These are phyloP conservation scores for Acrocephalus arundinaceus DNA, from an alignment of 2,113 vertebrate genomes.

Conservation along the genomic window DNA sequence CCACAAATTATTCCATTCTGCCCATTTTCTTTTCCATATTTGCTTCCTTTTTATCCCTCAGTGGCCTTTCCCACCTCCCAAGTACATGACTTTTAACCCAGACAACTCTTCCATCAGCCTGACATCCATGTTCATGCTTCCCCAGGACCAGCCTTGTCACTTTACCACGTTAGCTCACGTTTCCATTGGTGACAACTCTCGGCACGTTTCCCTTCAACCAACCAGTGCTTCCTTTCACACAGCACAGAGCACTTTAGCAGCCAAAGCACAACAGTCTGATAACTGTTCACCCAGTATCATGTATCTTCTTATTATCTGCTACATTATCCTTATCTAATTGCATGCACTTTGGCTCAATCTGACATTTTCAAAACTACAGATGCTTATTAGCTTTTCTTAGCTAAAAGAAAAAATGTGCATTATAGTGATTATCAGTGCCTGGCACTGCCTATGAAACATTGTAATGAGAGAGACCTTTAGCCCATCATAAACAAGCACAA, in stretches of 20 bases:
- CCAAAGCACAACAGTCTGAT: conserved; percentile 8
- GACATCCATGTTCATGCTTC: not conserved
- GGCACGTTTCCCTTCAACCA: not conserved
- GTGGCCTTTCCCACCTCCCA: not conserved
- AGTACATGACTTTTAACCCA: not conserved
- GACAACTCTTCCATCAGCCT: not conserved
- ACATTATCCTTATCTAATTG: conserved; percentile 51
- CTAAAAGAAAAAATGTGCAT: conserved; percentile 18
- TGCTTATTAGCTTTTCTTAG: conserved; percentile 46
- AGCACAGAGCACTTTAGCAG: not conserved
- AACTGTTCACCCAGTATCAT: not conserved
- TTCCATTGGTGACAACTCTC: not conserved
- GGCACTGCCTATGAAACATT: not conserved
- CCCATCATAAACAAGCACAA: conserved; percentile 19
- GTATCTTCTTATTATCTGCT: conserved; percentile 18
- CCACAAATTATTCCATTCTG: not conserved
- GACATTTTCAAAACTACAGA: conserved; percentile 26
- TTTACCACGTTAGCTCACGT: not conserved
- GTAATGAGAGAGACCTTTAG: conserved; percentile 42
- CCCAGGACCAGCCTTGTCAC: not conserved
- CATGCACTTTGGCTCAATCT: conserved; percentile 21
- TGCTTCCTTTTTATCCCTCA: not conserved
- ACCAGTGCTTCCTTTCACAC: not conserved
- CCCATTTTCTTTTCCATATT: not conserved
- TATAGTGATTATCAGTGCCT: conserved; percentile 26